Conservation (phyloP, 2,113 vertebrate species). For the Oreamnos americanus region DNA sequence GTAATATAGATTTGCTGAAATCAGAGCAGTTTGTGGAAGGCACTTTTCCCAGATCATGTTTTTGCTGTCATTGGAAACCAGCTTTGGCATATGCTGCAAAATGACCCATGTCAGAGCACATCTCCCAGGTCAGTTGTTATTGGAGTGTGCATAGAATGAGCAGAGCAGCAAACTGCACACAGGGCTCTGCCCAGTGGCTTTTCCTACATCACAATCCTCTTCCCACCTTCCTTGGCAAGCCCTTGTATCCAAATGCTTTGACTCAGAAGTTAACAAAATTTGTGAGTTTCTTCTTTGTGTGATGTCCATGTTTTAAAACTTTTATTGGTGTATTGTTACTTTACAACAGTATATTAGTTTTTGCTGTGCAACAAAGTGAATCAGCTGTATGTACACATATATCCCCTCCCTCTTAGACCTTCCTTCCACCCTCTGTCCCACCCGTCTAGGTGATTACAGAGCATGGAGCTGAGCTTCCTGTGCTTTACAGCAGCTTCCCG, state of each 20-base stretch:
- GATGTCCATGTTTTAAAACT: not conserved
- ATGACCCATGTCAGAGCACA: not conserved
- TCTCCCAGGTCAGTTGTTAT: not conserved
- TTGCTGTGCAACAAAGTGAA: not conserved
- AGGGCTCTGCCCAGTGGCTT: no score
- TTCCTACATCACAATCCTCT: rapidly evolving
- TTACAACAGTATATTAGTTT: not conserved
- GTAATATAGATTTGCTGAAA: not conserved
- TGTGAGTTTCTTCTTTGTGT: not conserved
- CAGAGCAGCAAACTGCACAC: not conserved
- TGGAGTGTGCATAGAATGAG: not conserved
- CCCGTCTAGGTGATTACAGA: not conserved
- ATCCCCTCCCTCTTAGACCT: not conserved
- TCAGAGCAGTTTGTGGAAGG: not conserved
- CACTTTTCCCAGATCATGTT: not conserved
- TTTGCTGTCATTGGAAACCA: not conserved
- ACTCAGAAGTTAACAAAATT: not conserved
- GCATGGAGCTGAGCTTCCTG: not conserved
- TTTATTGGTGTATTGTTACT: not conserved
- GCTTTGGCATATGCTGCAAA: not conserved
- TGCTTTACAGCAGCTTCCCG: not conserved
- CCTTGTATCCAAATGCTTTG: not conserved
- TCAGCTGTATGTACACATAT: not conserved
- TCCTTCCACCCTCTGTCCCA: not conserved
- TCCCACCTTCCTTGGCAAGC: not conserved